Evolutionary conservation across 2,113 vertebrate genomes (phyloP).

Genomic region (Chamaea fasciata): DNA sequence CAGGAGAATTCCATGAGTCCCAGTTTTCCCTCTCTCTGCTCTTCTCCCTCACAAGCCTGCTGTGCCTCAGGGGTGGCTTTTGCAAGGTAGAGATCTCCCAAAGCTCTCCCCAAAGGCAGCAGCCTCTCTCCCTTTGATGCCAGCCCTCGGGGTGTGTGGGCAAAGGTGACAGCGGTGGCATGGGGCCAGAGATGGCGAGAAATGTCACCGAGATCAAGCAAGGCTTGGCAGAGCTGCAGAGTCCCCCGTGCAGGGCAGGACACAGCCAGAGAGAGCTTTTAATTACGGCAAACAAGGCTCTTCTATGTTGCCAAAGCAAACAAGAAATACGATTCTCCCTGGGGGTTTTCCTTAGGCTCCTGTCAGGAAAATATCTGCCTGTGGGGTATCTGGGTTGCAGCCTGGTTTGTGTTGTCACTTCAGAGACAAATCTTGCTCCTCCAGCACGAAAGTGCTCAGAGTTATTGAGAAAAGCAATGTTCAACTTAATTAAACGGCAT

Average conservation of each 20-base stretch:
- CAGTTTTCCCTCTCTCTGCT: rapidly evolving
- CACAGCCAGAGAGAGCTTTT: neutral
- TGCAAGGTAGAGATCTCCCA: neutral
- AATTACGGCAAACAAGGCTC: neutral
- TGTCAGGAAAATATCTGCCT: neutral
- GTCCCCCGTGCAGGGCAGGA: neutral
- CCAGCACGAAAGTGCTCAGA: neutral
- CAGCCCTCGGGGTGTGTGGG: rapidly evolving
- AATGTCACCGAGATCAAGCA: neutral
- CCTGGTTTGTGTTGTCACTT: neutral
- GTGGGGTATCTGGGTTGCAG: neutral
- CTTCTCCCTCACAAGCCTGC: neutral
- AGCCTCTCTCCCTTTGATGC: neutral
- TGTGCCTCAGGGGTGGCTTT: neutral
- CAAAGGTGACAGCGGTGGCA: neutral
- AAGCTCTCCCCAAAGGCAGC: neutral
- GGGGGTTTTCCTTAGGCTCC: neutral
- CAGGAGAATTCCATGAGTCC: neutral
- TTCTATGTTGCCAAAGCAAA: neutral
- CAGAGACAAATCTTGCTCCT: neutral
- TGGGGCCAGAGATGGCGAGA: neutral
- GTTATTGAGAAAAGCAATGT: neutral
- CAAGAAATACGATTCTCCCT: neutral
- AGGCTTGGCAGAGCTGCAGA: neutral
- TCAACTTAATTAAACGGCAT: neutral